phyloP scores from a whole-genome alignment of 1,140 invertebrate species.

The Drosophila ambigua region DNA sequence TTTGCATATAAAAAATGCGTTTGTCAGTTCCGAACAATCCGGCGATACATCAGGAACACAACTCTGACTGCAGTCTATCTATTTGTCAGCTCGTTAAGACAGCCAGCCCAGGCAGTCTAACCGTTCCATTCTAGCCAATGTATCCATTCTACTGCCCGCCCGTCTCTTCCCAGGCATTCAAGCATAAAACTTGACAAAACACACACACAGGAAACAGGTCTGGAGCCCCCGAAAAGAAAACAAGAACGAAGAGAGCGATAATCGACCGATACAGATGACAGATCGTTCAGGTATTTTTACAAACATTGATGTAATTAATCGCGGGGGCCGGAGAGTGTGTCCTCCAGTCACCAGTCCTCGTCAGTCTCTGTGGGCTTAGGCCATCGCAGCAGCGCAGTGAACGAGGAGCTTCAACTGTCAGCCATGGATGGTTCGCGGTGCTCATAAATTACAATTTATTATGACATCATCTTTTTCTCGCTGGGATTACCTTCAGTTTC shows the following conservation, averaged over 20 bases:
- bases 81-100: slow-evolving; percentile 72
- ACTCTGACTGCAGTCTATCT: slow-evolving; percentile 60
- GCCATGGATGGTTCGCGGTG: slow-evolving; percentile 24
- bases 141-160: slow-evolving; percentile 13
- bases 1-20: slow-evolving; percentile 32
- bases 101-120: slow-evolving; percentile 36
- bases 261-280: slow-evolving; percentile 47
- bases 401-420: slow-evolving; percentile 44
- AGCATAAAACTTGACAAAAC: slow-evolving; percentile 60
- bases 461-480: slow-evolving; percentile 70
- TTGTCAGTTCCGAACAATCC: slow-evolving; percentile 52
- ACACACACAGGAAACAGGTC: slow-evolving; percentile 45
- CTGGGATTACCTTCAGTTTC: slow-evolving; percentile 60
- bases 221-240: slow-evolving; percentile 20
- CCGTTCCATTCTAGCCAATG: slow-evolving; percentile 4
- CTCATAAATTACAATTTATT: slow-evolving; percentile 79
- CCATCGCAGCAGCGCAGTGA: not conserved
- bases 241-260: slow-evolving; percentile 10
- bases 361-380: slow-evolving; percentile 17
- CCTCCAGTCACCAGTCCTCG: too few relatives aligned
- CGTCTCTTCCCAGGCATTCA: slow-evolving; percentile 67
- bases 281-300: slow-evolving; percentile 72
- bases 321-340: slow-evolving; percentile 1
- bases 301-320: slow-evolving; percentile 49
- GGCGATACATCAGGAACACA: slow-evolving; percentile 55